Conservation (phyloP, 2,888 invertebrate species). For the Plemyria rubiginata region DNA sequence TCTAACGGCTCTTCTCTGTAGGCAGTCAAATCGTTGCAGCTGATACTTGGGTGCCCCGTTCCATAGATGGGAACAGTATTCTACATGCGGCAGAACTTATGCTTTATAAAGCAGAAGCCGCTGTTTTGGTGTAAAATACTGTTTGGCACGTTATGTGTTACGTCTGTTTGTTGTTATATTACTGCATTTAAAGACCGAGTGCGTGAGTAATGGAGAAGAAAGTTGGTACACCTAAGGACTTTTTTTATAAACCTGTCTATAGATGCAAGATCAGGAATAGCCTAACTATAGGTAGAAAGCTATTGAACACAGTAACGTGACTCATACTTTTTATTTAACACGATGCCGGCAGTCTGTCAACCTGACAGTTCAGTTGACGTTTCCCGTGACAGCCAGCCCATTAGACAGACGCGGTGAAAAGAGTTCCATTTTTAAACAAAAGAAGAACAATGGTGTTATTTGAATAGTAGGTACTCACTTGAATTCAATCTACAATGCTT, state of each 20-base stretch:
- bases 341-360: constrained; percentile 47
- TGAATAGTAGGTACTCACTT: constrained; percentile 66
- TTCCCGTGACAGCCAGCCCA: constrained; percentile 55
- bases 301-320: background rate
- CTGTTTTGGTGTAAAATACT: no score
- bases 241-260: no score
- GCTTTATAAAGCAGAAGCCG: no score
- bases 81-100: no score
- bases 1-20: no score
- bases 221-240: background rate
- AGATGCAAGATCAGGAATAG: background rate
- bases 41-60: no score
- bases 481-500: constrained; percentile 69
- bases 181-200: background rate
- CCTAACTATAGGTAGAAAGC: background rate
- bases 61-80: no score
- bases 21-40: no score
- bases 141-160: no score
- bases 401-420: constrained; percentile 55
- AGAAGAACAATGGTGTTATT: constrained; percentile 69
- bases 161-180: no score
- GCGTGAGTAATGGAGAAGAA: background rate
- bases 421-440: constrained; percentile 66
- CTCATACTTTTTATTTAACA: background rate
- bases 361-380: constrained; percentile 54